Evolutionary conservation across 2,888 invertebrate genomes (phyloP).

Genomic region (Dinocampus coccinellae): DNA sequence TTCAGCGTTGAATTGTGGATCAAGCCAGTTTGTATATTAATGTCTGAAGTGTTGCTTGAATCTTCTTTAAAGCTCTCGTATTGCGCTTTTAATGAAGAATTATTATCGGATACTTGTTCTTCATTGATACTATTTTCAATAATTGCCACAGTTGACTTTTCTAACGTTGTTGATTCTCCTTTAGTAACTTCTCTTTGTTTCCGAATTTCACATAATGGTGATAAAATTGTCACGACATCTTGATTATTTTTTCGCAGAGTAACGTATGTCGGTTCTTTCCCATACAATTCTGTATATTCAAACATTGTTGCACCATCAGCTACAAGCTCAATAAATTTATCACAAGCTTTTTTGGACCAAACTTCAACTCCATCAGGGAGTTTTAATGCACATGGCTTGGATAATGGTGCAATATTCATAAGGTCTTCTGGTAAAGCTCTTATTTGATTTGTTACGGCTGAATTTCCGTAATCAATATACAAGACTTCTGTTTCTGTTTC

Average conservation of each 20-base stretch:
- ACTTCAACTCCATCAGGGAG: slow-evolving; percentile 72
- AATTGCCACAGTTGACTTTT: neutral
- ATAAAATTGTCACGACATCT: slow-evolving; percentile 76
- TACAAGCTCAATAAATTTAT: slow-evolving; percentile 77
- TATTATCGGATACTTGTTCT: neutral
- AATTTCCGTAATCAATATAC: slow-evolving; percentile 80
- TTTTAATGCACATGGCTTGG: slow-evolving; percentile 75
- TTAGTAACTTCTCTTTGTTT: neutral
- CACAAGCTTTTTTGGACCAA: slow-evolving; percentile 78
- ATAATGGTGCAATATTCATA: slow-evolving; percentile 73
- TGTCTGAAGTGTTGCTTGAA: slow-evolving; percentile 14
- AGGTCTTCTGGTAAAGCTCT: slow-evolving; percentile 75
- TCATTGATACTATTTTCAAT: neutral
- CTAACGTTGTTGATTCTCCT: neutral
- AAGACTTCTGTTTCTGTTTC: slow-evolving; percentile 75
- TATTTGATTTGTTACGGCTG: slow-evolving; percentile 72
- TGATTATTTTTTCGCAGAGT: slow-evolving; percentile 75
- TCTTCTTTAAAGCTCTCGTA: neutral
- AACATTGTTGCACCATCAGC: slow-evolving; percentile 81
- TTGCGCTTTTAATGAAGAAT: neutral
- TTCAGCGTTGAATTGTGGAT: neutral
- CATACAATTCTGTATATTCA: slow-evolving; percentile 76
- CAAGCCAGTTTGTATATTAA: neutral
- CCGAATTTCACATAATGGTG: slow-evolving; percentile 68
- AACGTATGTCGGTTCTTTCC: slow-evolving; percentile 77